Evolutionary conservation across 1,140 invertebrate genomes (phyloP), one percentile per base, ranked within the genome.

Genomic region (Teleopsis dalmanni): DNA sequence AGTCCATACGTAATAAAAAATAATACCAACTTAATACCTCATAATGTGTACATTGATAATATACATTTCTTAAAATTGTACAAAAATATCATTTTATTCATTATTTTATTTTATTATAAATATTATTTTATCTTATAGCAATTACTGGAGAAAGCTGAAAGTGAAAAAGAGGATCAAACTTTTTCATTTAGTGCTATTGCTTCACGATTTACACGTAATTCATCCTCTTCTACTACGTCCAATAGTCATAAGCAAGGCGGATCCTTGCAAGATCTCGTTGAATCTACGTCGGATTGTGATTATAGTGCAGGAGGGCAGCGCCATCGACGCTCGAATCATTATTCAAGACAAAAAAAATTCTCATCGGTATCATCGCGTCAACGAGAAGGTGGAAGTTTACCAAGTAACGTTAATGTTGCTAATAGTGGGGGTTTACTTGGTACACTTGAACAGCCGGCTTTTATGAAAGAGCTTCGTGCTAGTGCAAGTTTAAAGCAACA

Each of bases 311-410:
- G 48, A 14, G 41, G 40, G 14, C 53, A 53, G 6, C 38, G 49
- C 41, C 60, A 61, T 55, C 60, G 66, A 22, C 60, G 66, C 36
- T 58, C 65, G 27, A 53, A 57, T 50, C 51, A 55, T 16, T 53
- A 48, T 22, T 58, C 56, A 26, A 41, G 42, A 22, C 57, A 55
- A 40, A 49, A 53, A 31, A 50, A 49, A 14, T 57, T 54, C 31
- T 58, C 63, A 37, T 59, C 57, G 8, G 77, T 79, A 1, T 82
- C 80, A 46, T 76, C 81, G 7, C 72, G 82, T 44, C 81, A 82
- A 60, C 72, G 79, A 13, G 81, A 83, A 72, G 81, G 81, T 43
- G 81, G 82, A 50, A 79, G 78, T 19, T 63, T 81, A 48, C 79
- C 79, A 0, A 78, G 75, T 14, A 78, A 78, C 66, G 78, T 80